Evolutionary conservation across 2,888 invertebrate genomes (phyloP).

Genomic region (Therioaphis trifolii): DNA sequence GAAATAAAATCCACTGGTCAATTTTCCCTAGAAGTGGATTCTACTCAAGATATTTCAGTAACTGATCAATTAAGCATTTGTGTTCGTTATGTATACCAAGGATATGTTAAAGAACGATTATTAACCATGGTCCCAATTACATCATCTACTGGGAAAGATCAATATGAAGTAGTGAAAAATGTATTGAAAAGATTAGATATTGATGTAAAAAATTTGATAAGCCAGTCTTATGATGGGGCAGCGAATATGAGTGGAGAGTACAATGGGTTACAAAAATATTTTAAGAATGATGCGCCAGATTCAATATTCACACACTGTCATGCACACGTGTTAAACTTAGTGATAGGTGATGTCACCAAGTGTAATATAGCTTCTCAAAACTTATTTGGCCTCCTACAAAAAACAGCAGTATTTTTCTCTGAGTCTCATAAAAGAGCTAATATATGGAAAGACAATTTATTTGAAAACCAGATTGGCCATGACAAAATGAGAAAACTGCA

Average conservation of each 20-base stretch:
- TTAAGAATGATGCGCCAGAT: constrained; percentile 65
- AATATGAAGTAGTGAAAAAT: neutral
- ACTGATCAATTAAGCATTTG: constrained; percentile 4
- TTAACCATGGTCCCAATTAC: neutral
- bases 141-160: constrained; percentile 4
- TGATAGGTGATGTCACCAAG: too few species aligned
- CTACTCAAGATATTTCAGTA: constrained; percentile 6
- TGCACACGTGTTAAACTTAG: constrained; percentile 67
- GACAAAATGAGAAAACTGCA: constrained; percentile 30
- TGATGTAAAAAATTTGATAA: constrained; percentile 32
- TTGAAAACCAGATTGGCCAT: constrained; percentile 9
- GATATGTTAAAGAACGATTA: constrained; percentile 3
- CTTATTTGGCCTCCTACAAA: constrained; percentile 6
- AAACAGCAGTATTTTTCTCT: constrained; percentile 19
- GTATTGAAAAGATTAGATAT: neutral
- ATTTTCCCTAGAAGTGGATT: constrained; percentile 24
- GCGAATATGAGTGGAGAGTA: constrained; percentile 67
- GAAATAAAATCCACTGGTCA: neutral
- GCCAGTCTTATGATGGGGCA: constrained; percentile 67
- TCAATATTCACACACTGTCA: constrained; percentile 66
- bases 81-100: constrained; percentile 12
- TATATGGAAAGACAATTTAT: constrained; percentile 3
- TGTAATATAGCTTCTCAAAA: constrained; percentile 32
- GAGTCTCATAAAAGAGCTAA: constrained; percentile 27
- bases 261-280: constrained; percentile 66